These are phyloP conservation scores for Cheracebus regulus DNA, from an alignment of 2,797 vertebrate species.

Conservation along the genomic window DNA sequence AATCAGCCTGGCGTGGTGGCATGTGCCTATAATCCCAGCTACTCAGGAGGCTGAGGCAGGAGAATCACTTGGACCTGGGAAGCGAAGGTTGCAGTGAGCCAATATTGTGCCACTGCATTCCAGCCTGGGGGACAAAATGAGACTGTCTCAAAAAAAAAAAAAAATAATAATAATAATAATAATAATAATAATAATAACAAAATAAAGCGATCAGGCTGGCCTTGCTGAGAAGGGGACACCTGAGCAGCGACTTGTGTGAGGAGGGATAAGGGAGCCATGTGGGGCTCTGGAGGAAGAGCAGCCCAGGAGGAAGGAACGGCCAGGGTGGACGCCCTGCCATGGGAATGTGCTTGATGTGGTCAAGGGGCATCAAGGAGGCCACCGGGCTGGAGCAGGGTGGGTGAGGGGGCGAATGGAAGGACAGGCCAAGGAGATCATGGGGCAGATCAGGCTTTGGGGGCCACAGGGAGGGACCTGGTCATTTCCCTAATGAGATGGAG, in stretches of 20 bases:
- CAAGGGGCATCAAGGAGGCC: neutral
- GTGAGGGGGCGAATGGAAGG: too few species aligned
- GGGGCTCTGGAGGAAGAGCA: neutral
- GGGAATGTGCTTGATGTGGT: accelerated
- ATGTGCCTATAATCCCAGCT: too few species aligned
- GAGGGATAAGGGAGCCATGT: neutral
- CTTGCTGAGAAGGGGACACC: neutral
- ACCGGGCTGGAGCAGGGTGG: accelerated
- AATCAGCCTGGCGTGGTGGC: too few species aligned
- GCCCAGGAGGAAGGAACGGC: accelerated
- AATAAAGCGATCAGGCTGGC: neutral
- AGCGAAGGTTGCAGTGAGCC: too few species aligned
- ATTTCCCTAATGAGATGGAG: neutral
- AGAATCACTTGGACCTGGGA: too few species aligned
- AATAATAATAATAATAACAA: too few species aligned
- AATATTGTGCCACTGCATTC: too few species aligned
- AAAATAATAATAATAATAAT: too few species aligned
- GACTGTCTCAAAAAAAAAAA: too few species aligned
- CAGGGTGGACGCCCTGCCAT: neutral
- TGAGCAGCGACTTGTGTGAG: neutral
- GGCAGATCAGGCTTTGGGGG: too few species aligned
- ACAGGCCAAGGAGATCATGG: neutral
- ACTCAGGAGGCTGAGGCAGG: too few species aligned
- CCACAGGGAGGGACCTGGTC: accelerated
- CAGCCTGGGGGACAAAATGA: too few species aligned